Percentiles rank a stretch among this genome's conserved stretches.
Conservation (phyloP, 2,113 vertebrate species). For the Aramus guarauna region DNA sequence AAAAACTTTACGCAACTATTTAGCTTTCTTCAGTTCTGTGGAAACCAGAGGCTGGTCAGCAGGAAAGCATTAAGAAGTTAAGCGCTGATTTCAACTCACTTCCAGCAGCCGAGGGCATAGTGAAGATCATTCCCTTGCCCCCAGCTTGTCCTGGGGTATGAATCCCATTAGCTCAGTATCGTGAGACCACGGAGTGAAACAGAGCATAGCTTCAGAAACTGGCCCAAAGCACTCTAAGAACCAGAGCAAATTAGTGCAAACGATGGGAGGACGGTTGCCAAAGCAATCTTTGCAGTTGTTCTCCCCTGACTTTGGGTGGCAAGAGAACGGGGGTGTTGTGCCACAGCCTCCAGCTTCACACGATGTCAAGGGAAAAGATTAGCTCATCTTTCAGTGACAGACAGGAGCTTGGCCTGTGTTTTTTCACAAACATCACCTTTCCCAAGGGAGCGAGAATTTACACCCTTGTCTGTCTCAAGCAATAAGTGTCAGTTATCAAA, state of each 20-base stretch:
- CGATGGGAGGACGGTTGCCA: neutral
- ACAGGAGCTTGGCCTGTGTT: neutral
- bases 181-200: neutral
- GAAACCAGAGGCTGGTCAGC: neutral
- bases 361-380: neutral
- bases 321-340: neutral
- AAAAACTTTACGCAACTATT: neutral
- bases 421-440: conserved; percentile 26
- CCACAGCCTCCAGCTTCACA: neutral
- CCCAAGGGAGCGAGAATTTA: neutral
- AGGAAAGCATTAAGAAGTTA: neutral
- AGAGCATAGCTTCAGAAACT: neutral
- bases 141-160: accelerated
- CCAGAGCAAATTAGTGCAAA: neutral
- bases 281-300: neutral
- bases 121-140: neutral
- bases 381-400: conserved; percentile 33
- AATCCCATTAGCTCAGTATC: neutral
- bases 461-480: neutral
- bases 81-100: neutral
- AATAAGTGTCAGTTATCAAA: neutral
- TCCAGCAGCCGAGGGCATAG: neutral
- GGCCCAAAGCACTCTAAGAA: neutral
- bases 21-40: neutral
- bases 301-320: neutral